Percentiles rank a stretch among this genome's conserved stretches.
These are phyloP conservation scores for Rhinogobius similis DNA, from an alignment of 2,113 vertebrate genomes.

Conservation along the genomic window DNA sequence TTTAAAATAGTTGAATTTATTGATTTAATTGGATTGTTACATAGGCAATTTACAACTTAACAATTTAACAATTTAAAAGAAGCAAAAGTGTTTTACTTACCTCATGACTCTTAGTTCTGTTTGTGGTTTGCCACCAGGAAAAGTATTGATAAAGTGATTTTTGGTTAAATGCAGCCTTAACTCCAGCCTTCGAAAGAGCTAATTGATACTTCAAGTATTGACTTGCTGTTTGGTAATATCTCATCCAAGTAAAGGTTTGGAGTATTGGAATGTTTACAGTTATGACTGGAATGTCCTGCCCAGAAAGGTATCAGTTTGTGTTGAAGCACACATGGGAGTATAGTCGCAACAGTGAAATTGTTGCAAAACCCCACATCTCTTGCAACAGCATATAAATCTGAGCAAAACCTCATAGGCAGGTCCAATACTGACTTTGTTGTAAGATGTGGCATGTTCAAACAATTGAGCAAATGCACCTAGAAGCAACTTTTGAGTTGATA, in stretches of 20 bases:
- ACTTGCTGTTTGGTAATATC: constrained; percentile 55
- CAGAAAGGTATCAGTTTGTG: constrained; percentile 44
- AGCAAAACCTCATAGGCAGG: neutral
- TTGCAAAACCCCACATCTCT: constrained; percentile 12
- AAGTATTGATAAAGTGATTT: too few relatives aligned
- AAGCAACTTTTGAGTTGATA: constrained; percentile 3
- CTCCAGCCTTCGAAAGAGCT: constrained; percentile 4
- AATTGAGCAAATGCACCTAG: constrained; percentile 8
- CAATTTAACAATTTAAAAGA: too few relatives aligned
- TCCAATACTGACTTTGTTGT: neutral
- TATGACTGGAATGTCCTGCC: constrained; percentile 74
- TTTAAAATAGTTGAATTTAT: too few relatives aligned
- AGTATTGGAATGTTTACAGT: constrained; percentile 60
- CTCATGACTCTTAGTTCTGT: neutral
- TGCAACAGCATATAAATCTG: neutral
- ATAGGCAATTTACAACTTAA: too few relatives aligned
- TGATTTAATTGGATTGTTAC: too few relatives aligned
- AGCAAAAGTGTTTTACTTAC: neutral
- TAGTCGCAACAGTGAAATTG: constrained; percentile 13
- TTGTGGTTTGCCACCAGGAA: neutral
- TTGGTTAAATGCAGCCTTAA: neutral
- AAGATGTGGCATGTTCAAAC: neutral
- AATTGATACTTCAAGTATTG: constrained; percentile 41
- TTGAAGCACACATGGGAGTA: constrained; percentile 40
- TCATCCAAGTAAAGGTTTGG: constrained; percentile 20